Percentiles rank a stretch among this genome's conserved stretches.
These are phyloP conservation scores for Trissolcus japonicus DNA, from an alignment of 2,888 invertebrate species.

Conservation along the genomic window DNA sequence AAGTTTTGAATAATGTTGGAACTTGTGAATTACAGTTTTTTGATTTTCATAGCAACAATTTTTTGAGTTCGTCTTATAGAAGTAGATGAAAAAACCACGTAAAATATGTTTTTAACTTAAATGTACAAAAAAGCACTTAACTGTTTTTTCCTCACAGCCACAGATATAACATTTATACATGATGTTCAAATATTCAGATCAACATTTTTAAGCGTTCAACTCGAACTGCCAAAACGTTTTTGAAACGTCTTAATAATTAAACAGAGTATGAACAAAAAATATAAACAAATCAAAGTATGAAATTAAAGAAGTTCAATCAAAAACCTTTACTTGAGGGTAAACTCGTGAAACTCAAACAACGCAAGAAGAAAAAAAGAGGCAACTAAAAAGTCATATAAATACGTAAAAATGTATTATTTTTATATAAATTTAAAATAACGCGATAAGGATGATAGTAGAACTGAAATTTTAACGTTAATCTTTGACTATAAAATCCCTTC, in stretches of 20 bases:
- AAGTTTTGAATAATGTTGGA: no score
- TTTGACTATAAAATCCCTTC: conserved; percentile 36
- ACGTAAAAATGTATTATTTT: conserved; percentile 46
- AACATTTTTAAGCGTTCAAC: background rate
- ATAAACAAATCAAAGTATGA: conserved; percentile 1
- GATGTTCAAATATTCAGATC: background rate
- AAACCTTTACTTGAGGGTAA: background rate
- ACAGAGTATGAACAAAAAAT: no score
- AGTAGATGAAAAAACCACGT: no score
- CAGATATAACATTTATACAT: background rate
- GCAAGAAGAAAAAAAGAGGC: conserved; percentile 25
- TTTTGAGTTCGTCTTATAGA: no score
- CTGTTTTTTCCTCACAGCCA: no score
- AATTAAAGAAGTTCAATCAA: conserved; percentile 10
- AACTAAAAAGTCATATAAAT: conserved; percentile 34
- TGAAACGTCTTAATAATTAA: background rate
- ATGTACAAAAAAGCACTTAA: no score
- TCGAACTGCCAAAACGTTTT: background rate
- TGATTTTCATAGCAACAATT: no score
- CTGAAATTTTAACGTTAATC: conserved; percentile 39
- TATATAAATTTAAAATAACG: conserved; percentile 54
- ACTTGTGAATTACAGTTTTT: no score
- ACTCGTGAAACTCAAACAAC: conserved; percentile 3
- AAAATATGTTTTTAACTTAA: no score
- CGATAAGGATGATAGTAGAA: conserved; percentile 51